phyloP scores from a whole-genome alignment of 2,113 vertebrate species.

The Pollachius pollachius region DNA sequence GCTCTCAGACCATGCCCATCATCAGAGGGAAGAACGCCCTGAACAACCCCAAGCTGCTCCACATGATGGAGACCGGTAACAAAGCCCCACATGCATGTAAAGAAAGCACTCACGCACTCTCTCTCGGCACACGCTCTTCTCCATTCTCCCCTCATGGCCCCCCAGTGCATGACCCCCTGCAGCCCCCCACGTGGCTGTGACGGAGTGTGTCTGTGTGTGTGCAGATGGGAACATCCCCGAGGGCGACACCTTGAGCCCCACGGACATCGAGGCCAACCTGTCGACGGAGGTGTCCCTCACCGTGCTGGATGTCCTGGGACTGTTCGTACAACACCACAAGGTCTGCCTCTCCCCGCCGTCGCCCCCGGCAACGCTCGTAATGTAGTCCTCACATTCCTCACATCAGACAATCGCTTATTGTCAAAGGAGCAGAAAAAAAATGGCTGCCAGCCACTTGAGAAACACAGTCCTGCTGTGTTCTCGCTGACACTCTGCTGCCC shows the following conservation, averaged over 20 bases:
- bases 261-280: slow-evolving; percentile 90
- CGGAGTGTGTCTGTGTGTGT: slow-evolving; percentile 1
- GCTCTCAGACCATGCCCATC: slow-evolving; percentile 96
- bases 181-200: neutral
- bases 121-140: no score
- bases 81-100: slow-evolving; percentile 62
- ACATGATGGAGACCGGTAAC: slow-evolving; percentile 89
- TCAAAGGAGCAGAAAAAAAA: neutral
- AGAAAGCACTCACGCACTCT: slow-evolving; percentile 19
- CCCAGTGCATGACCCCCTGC: no score
- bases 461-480: neutral
- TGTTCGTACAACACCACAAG: slow-evolving; percentile 92
- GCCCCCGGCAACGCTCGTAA: neutral
- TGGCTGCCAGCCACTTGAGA: neutral
- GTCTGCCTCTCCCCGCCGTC: slow-evolving; percentile 55
- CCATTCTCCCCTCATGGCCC: no score
- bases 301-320: slow-evolving; percentile 88
- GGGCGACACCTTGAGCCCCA: slow-evolving; percentile 85
- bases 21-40: slow-evolving; percentile 94
- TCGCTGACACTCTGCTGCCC: slow-evolving; percentile 28
- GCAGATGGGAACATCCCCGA: slow-evolving; percentile 80
- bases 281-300: slow-evolving; percentile 92
- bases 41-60: slow-evolving; percentile 92
- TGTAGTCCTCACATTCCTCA: neutral
- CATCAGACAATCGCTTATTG: neutral